phyloP scores from a whole-genome alignment of 1,140 invertebrate species.

The Andrena cerasifolii region DNA sequence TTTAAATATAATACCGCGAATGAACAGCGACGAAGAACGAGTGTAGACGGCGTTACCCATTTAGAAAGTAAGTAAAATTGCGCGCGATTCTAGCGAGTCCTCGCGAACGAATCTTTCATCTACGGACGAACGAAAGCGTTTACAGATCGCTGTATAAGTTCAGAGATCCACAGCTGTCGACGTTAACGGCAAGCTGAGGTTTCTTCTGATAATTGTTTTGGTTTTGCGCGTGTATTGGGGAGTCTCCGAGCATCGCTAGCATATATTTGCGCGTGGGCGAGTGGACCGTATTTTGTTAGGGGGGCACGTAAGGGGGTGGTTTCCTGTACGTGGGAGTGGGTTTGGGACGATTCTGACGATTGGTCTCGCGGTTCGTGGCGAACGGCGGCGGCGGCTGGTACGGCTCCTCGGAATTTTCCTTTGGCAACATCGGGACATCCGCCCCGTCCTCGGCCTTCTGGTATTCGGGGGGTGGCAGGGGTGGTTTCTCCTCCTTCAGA shows the following conservation, averaged over 20 bases:
- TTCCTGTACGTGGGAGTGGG: constrained; percentile 94
- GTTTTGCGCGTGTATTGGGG: constrained; percentile 76
- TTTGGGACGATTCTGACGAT: constrained; percentile 86
- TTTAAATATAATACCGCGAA: constrained; percentile 28
- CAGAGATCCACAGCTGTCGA: constrained; percentile 47
- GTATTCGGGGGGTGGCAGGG: constrained; percentile 90
- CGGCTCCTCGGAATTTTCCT: constrained; percentile 82
- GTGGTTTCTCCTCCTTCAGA: constrained; percentile 96
- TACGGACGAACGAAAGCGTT: constrained; percentile 43
- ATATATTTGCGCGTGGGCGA: constrained; percentile 78
- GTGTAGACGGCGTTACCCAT: constrained; percentile 19
- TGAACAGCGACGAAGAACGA: constrained; percentile 36
- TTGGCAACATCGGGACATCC: constrained; percentile 78
- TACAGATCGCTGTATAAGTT: constrained; percentile 61
- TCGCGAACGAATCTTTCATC: constrained; percentile 40
- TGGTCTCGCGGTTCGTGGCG: constrained; percentile 87
- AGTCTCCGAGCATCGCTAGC: constrained; percentile 78
- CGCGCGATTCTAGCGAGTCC: constrained; percentile 36
- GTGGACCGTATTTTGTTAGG: constrained; percentile 86
- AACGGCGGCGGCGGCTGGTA: constrained; percentile 89
- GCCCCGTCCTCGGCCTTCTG: constrained; percentile 84
- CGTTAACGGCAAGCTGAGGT: constrained; percentile 49
- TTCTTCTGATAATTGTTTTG: constrained; percentile 75
- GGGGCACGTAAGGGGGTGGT: constrained; percentile 95
- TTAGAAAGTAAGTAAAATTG: constrained; percentile 60